Evolutionary conservation across 2,888 invertebrate genomes (phyloP).

Genomic region (Patella pellucida): DNA sequence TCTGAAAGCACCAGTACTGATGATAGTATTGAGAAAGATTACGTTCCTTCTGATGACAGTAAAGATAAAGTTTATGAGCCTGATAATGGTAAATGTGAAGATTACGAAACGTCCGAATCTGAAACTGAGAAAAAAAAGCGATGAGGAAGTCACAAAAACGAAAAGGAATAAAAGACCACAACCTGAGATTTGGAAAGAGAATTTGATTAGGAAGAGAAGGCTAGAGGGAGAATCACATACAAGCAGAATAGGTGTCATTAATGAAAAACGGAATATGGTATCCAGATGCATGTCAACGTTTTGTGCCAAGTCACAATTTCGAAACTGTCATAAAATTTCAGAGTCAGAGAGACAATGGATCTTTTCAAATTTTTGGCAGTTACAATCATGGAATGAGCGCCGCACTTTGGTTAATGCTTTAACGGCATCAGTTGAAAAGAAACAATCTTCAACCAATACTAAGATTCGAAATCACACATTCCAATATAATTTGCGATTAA

Average conservation of each 20-base stretch:
- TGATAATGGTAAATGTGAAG: neutral
- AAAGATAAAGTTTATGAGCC: slow-evolving; percentile 4
- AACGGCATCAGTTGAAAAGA: neutral
- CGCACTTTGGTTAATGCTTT: neutral
- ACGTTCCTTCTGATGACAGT: neutral
- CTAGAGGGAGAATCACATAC: neutral
- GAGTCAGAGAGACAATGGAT: neutral
- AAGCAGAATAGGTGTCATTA: neutral
- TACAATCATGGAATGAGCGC: neutral
- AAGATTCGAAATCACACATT: no score
- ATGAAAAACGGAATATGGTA: neutral
- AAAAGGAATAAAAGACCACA: no score
- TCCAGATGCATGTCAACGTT: neutral
- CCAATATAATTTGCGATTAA: neutral
- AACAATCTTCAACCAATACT: neutral
- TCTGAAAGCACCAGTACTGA: neutral
- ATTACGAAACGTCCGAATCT: no score
- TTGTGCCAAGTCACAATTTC: neutral
- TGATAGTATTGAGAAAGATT: neutral
- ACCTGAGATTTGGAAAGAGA: neutral
- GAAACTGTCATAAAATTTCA: neutral
- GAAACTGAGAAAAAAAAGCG: neutral
- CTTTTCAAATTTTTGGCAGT: neutral
- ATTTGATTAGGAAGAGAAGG: neutral
- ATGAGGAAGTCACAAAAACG: neutral